These are phyloP conservation scores for Drosophila planitibia DNA, from an alignment of 2,888 invertebrate species.

Conservation along the genomic window DNA sequence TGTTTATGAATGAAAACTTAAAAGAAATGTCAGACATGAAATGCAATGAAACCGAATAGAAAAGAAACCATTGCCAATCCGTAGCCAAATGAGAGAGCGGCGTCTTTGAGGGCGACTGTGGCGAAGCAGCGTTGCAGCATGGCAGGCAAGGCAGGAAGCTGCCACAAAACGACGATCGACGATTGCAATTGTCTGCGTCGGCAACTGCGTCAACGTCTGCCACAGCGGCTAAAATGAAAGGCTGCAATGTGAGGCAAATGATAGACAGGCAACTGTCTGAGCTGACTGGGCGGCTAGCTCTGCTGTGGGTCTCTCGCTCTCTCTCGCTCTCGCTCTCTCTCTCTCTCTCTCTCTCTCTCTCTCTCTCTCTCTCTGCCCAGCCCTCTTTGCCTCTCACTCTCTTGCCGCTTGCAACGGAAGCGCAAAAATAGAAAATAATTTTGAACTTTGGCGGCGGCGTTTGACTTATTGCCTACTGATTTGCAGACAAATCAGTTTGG, in stretches of 20 bases:
- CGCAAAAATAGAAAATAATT: constrained; percentile 75
- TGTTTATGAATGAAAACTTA: constrained; percentile 66
- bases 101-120: constrained; percentile 64
- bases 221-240: constrained; percentile 79
- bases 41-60: constrained; percentile 27
- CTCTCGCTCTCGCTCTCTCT: neutral
- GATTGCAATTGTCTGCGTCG: constrained; percentile 67
- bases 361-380: neutral
- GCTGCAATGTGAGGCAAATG: constrained; percentile 74
- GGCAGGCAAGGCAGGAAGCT: constrained; percentile 46
- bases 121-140: neutral
- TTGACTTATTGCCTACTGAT: constrained; percentile 82
- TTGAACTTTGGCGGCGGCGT: constrained; percentile 79
- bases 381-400: neutral
- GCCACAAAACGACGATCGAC: constrained; percentile 39
- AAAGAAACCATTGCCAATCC: constrained; percentile 51
- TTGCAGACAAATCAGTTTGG: constrained; percentile 75
- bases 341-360: neutral
- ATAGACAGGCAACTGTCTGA: constrained; percentile 75
- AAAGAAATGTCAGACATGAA: constrained; percentile 27
- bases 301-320: constrained; percentile 9
- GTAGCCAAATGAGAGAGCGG: constrained; percentile 66
- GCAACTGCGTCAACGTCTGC: constrained; percentile 72
- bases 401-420: constrained; percentile 61
- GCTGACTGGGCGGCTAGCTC: constrained; percentile 40